Evolutionary conservation across 1,140 invertebrate species (phyloP).

Genomic region (Whitmania pigra): DNA sequence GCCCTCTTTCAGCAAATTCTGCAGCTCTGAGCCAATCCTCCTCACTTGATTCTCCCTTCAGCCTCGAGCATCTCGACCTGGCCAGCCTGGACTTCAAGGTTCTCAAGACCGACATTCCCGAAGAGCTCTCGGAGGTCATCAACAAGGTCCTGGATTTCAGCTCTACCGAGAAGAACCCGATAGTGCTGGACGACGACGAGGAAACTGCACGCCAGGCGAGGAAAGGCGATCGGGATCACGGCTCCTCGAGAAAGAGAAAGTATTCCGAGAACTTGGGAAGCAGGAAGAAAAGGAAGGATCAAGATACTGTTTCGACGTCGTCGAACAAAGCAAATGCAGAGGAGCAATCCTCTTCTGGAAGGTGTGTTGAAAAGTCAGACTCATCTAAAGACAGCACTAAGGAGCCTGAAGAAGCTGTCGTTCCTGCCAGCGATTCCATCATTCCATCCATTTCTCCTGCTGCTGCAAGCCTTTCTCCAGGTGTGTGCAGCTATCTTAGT

Average conservation of each 20-base stretch:
- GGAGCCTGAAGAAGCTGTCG: too few relatives aligned
- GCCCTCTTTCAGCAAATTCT: too few relatives aligned
- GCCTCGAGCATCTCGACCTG: not conserved
- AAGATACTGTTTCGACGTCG: too few relatives aligned
- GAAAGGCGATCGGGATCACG: not conserved
- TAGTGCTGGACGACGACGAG: not conserved
- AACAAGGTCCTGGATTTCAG: constrained; percentile 1
- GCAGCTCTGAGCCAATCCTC: too few relatives aligned
- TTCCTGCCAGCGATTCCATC: too few relatives aligned
- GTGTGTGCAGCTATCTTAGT: too few relatives aligned
- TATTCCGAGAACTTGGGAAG: not conserved
- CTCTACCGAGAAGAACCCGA: not conserved
- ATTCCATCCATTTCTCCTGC: too few relatives aligned
- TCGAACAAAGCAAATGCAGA: too few relatives aligned
- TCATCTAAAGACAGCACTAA: too few relatives aligned
- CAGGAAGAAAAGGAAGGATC: not conserved
- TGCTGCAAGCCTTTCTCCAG: too few relatives aligned
- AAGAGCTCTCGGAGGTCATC: not conserved
- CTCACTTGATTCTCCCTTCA: not conserved
- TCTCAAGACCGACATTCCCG: not conserved
- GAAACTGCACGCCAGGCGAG: not conserved
- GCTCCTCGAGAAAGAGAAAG: constrained; percentile 1
- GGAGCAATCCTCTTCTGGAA: too few relatives aligned
- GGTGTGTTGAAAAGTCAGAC: too few relatives aligned
- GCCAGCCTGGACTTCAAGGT: constrained; percentile 1